These are phyloP conservation scores for Haemorhous mexicanus DNA, from an alignment of 2,113 vertebrate species.

Conservation along the genomic window DNA sequence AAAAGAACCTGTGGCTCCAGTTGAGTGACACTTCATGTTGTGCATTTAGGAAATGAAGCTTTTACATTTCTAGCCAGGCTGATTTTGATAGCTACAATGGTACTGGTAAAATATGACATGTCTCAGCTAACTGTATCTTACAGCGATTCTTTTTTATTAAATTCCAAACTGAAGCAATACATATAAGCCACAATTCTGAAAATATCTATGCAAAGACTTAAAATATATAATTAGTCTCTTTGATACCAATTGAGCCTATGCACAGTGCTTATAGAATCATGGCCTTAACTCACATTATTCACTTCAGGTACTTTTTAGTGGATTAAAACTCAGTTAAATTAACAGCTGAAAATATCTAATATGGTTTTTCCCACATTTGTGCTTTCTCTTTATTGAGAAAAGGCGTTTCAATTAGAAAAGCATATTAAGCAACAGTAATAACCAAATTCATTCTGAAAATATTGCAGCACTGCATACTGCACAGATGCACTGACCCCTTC, in stretches of 20 bases:
- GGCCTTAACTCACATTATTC: neutral
- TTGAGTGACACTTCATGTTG: neutral
- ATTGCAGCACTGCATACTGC: neutral
- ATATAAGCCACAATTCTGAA: conserved; percentile 24
- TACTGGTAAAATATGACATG: neutral
- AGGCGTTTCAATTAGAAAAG: conserved; percentile 11
- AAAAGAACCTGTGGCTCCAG: neutral
- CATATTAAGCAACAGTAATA: conserved; percentile 17
- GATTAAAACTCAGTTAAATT: conserved; percentile 3
- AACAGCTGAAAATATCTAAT: conserved; percentile 1
- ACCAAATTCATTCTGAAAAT: neutral
- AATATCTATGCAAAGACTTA: conserved; percentile 14
- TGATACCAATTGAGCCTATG: neutral
- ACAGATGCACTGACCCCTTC: conserved; percentile 6
- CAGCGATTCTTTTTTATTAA: conserved; percentile 14
- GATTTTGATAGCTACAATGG: neutral
- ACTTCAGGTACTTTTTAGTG: neutral
- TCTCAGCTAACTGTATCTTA: conserved; percentile 1
- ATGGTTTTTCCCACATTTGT: neutral
- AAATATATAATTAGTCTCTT: neutral
- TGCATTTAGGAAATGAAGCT: neutral
- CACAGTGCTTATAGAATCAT: conserved; percentile 6
- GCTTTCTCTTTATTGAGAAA: conserved; percentile 51
- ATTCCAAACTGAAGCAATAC: conserved; percentile 38
- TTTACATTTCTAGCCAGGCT: neutral